phyloP scores from a whole-genome alignment of 92 coral and sea anemone genomes.

The Phenganax subtilis region DNA sequence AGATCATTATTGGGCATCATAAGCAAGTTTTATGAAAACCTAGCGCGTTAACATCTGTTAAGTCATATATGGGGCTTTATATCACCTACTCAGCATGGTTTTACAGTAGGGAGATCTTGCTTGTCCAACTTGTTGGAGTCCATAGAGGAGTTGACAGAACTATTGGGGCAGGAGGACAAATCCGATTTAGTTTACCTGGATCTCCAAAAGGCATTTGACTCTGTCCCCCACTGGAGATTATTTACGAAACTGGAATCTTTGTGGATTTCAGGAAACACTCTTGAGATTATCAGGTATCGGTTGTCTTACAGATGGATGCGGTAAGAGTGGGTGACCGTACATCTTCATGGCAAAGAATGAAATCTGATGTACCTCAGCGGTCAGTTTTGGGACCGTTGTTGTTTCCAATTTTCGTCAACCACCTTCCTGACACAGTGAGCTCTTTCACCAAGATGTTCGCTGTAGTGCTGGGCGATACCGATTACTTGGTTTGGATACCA shows the following conservation, averaged over 20 bases:
- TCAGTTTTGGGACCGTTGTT: slow-evolving; percentile 8
- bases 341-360: slow-evolving; percentile 1
- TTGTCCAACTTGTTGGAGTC: slow-evolving; percentile 8
- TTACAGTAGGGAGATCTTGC: slow-evolving; percentile 12
- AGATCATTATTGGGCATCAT: neutral
- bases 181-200: slow-evolving; percentile 1
- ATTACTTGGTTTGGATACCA: too few species aligned
- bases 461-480: too few species aligned
- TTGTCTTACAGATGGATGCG: neutral
- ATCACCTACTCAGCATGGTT: neutral
- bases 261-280: slow-evolving; percentile 1
- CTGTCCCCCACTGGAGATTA: neutral
- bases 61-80: neutral
- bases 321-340: neutral
- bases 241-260: neutral
- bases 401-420: neutral
- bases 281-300: neutral
- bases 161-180: neutral
- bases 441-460: slow-evolving; percentile 2
- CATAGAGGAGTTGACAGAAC: neutral
- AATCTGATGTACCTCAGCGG: slow-evolving; percentile 9
- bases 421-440: neutral
- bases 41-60: neutral
- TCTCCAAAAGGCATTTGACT: slow-evolving; percentile 16
- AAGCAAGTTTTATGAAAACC: too few species aligned